These are phyloP conservation scores for Catocala nupta DNA, from an alignment of 2,888 invertebrate species.

Conservation along the genomic window DNA sequence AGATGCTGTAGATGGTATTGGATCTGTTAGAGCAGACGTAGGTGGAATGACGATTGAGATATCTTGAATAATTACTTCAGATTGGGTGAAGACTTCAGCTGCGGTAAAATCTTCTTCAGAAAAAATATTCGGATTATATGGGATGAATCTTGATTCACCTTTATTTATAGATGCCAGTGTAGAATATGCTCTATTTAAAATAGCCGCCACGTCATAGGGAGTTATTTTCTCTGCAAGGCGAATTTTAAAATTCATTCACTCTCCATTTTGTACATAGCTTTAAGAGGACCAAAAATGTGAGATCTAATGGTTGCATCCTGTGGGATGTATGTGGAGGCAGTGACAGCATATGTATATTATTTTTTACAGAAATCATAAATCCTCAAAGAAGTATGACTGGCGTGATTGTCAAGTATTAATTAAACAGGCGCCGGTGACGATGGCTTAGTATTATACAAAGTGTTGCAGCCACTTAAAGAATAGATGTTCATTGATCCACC, in stretches of 20 bases:
- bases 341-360: conserved; percentile 38
- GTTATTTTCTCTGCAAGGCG: conserved; percentile 22
- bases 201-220: conserved; percentile 34
- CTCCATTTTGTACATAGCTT: conserved; percentile 26
- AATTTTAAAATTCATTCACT: conserved; percentile 22
- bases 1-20: conserved; percentile 3
- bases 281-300: conserved; percentile 19
- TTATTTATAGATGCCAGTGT: conserved; percentile 39
- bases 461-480: conserved; percentile 46
- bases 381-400: conserved; percentile 11
- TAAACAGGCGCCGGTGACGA: conserved; percentile 8
- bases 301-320: conserved; percentile 22
- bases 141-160: conserved; percentile 36
- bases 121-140: conserved; percentile 1
- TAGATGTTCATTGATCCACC: conserved; percentile 38
- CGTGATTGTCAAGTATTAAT: conserved; percentile 17
- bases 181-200: no score
- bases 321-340: no score
- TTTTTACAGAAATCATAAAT: conserved; percentile 11
- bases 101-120: conserved; percentile 23
- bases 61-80: conserved; percentile 29
- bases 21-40: neutral
- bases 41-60: neutral
- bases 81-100: conserved; percentile 31
- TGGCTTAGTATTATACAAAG: conserved; percentile 22